A percentile compares a stretch with the other conserved stretches of the same genome.
Conservation (phyloP, 2,797 vertebrate species). For the Chelidonichthys spinosus region DNA sequence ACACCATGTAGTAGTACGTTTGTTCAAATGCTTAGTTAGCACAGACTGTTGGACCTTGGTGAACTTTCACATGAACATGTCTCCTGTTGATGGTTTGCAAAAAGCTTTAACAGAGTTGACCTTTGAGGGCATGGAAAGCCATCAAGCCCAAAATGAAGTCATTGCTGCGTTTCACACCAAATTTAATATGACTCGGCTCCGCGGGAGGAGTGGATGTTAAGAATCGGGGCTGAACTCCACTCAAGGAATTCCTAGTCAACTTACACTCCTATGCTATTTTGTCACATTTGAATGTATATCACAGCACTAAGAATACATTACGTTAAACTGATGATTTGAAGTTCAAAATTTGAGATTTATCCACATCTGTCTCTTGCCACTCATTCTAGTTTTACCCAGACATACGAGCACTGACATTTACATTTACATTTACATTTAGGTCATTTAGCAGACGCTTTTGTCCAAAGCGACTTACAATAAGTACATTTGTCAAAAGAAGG, state of each 20-base stretch:
- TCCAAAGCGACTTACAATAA: too few species aligned
- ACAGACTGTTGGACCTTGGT: background rate
- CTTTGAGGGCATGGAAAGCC: background rate
- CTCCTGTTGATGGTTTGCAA: background rate
- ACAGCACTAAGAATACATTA: background rate
- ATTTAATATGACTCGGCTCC: background rate
- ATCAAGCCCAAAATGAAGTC: background rate
- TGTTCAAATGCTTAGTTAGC: background rate
- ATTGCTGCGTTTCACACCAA: background rate
- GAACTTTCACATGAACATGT: conserved; percentile 5
- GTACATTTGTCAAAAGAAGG: too few species aligned
- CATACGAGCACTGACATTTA: conserved; percentile 5
- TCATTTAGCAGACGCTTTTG: too few species aligned
- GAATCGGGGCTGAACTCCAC: too few species aligned
- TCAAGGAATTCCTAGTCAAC: too few species aligned
- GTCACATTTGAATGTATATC: background rate
- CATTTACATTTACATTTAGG: too few species aligned
- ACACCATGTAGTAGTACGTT: background rate
- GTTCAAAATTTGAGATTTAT: background rate
- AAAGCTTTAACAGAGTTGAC: background rate
- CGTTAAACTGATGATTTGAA: background rate
- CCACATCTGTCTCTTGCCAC: background rate
- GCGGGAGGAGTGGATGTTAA: background rate
- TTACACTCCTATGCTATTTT: too few species aligned
- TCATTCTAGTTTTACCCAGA: conserved; percentile 10